Evolutionary conservation across 2,797 vertebrate species (phyloP).

Genomic region (Steatocranus sp.): DNA sequence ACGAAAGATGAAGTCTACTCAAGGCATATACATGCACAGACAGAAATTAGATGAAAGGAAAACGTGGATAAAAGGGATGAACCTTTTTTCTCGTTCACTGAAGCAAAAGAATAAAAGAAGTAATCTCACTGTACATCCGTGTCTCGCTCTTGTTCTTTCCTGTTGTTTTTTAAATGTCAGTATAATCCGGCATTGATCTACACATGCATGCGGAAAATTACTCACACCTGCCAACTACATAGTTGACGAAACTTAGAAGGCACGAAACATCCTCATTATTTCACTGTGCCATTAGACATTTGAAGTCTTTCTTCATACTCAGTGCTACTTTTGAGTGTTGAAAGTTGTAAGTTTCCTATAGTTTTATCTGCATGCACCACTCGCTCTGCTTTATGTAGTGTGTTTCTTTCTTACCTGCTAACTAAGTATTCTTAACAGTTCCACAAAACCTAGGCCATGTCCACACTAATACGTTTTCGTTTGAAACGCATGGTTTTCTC

Average conservation of each 20-base stretch:
- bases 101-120: slow-evolving; percentile 4
- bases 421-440: neutral
- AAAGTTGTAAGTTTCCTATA: neutral
- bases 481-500: neutral
- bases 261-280: neutral
- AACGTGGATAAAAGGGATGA: slow-evolving; percentile 41
- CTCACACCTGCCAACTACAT: neutral
- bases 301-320: neutral
- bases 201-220: neutral
- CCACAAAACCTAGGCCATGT: neutral
- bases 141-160: neutral
- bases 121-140: neutral
- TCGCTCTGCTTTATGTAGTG: neutral
- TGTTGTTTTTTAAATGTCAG: slow-evolving; percentile 18
- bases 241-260: neutral
- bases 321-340: neutral
- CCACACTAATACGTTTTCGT: neutral
- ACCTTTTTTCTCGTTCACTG: neutral
- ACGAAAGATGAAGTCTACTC: slow-evolving; percentile 20
- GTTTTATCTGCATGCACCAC: neutral
- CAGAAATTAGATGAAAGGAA: slow-evolving; percentile 51
- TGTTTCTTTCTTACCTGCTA: neutral
- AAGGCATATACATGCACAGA: neutral
- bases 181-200: slow-evolving; percentile 4
- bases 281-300: neutral